Evolutionary conservation across 2,113 vertebrate genomes (phyloP).

Genomic region (Alexandromys fortis): DNA sequence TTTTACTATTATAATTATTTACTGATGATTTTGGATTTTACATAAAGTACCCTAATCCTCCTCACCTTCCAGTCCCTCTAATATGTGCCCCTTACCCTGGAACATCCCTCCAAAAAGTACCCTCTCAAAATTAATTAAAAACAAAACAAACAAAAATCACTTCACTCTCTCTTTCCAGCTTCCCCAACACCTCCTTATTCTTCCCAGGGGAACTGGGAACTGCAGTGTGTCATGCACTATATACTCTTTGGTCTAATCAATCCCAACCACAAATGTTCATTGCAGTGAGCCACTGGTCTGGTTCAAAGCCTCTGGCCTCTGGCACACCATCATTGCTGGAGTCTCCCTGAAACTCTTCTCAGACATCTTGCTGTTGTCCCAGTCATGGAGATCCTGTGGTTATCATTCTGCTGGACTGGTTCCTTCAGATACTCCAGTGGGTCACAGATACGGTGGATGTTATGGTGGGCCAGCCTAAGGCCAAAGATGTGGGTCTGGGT

Average conservation of each 20-base stretch:
- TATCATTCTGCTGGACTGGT: neutral
- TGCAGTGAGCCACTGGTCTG: neutral
- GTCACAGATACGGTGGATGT: neutral
- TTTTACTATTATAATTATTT: neutral
- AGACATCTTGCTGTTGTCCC: rapidly evolving
- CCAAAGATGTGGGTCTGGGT: neutral
- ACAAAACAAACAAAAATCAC: neutral
- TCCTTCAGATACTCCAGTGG: neutral
- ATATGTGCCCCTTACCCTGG: neutral
- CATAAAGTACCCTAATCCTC: neutral
- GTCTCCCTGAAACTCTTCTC: neutral
- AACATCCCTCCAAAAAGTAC: neutral
- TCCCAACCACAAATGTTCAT: neutral
- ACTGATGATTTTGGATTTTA: neutral
- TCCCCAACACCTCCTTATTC: neutral
- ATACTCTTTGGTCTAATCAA: neutral
- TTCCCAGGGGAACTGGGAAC: neutral
- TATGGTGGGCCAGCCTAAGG: neutral
- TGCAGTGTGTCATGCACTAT: neutral
- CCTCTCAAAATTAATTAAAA: neutral
- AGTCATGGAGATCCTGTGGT: neutral
- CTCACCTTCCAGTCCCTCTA: neutral
- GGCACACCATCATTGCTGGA: neutral
- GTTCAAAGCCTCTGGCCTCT: neutral
- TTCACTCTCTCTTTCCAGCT: neutral